Evolutionary conservation across 2,797 vertebrate species (phyloP).

Genomic region (Zenarchopterus dispar): DNA sequence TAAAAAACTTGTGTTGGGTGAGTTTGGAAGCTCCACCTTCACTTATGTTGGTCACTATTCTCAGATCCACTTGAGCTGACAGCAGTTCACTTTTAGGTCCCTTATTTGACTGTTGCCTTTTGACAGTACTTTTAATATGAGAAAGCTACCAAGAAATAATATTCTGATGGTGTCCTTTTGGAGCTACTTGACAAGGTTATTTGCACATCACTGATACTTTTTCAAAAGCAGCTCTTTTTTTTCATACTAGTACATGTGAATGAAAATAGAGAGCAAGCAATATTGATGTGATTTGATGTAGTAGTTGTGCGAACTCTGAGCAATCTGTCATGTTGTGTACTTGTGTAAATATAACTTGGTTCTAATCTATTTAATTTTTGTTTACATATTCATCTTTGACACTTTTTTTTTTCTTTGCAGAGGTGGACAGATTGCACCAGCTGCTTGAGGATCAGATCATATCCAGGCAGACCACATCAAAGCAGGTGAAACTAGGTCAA

Average conservation of each 20-base stretch:
- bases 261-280: too few relatives aligned
- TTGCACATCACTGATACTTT: neutral
- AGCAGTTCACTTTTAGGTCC: too few relatives aligned
- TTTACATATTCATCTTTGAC: constrained; percentile 1
- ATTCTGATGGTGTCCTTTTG: too few relatives aligned
- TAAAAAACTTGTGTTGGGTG: too few relatives aligned
- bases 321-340: neutral
- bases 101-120: too few relatives aligned
- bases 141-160: too few relatives aligned
- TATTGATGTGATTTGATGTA: too few relatives aligned
- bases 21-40: too few relatives aligned
- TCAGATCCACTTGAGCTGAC: too few relatives aligned
- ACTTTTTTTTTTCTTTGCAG: constrained; percentile 29
- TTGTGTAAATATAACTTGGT: neutral
- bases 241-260: neutral
- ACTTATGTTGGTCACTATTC: too few relatives aligned
- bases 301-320: neutral
- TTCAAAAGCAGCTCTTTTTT: neutral
- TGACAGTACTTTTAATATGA: too few relatives aligned
- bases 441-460: constrained; percentile 41
- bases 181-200: neutral
- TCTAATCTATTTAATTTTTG: neutral
- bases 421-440: constrained; percentile 17
- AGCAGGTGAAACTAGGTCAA: constrained; percentile 55
- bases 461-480: constrained; percentile 30